Conservation (phyloP, 2,888 invertebrate genomes). For the Napeogenes sylphis region DNA sequence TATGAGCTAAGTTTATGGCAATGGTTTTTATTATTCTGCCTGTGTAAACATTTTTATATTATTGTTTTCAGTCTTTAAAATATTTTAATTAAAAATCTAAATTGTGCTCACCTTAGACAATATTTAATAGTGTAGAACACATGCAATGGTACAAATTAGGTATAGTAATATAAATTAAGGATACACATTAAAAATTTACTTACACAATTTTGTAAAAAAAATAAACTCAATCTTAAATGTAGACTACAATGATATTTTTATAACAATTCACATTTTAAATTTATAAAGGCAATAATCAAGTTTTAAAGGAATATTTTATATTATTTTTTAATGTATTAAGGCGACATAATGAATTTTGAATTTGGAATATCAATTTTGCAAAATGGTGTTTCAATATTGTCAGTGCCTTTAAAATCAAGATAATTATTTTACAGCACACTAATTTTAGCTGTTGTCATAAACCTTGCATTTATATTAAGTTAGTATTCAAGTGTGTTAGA, state of each 20-base stretch:
- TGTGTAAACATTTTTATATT: conserved; percentile 16
- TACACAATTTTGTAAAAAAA: conserved; percentile 33
- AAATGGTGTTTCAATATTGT: conserved; percentile 21
- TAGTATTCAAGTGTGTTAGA: conserved; percentile 38
- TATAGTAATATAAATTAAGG: conserved; percentile 32
- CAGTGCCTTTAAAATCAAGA: conserved; percentile 27
- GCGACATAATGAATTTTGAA: background rate
- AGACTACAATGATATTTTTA: conserved; percentile 2
- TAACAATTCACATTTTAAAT: background rate
- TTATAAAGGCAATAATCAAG: background rate
- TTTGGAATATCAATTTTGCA: background rate
- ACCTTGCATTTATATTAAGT: conserved; percentile 55
- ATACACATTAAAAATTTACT: conserved; percentile 28
- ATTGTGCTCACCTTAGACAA: conserved; percentile 64
- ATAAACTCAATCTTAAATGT: background rate
- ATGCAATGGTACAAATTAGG: conserved; percentile 71
- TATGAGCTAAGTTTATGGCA: conserved; percentile 60
- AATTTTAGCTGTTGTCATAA: conserved; percentile 59
- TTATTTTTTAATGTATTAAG: background rate
- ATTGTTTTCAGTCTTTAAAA: background rate
- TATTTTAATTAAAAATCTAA: conserved; percentile 18
- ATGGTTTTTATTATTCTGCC: conserved; percentile 37
- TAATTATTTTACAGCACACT: conserved; percentile 20
- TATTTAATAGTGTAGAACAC: conserved; percentile 54
- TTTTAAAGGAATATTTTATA: no score